Base-by-base conservation (phyloP, 1,140 invertebrate species). In the Chrysomallon squamiferum region DNA sequence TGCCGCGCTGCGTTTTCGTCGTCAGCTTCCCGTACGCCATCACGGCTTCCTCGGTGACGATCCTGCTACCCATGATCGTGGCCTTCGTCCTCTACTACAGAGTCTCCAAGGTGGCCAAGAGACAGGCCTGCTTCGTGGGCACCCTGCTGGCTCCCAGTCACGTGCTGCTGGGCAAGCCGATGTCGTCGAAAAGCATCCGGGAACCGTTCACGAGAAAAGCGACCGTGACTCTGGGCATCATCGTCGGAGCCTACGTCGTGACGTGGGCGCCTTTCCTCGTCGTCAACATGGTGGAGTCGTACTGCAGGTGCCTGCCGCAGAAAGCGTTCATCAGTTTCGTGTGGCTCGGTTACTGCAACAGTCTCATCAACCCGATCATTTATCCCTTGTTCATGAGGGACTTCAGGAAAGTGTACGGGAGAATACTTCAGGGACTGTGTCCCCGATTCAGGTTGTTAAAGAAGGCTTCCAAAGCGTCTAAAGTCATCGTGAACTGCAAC, bases 221-320 rank as follows among this genome's bases (percentile, higher is more conserved):
- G 15, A 80, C 81, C 6, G 62, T 80, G 32, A 82, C 80, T 9
- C 59, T 84, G 13, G 81, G 81, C 6, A 76, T 83, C 33, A 82
- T 86, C 59, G 81, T 86, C 1, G 86, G 83, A 27, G 97, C 94
- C 0, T 97, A 97, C 85, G 94, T 98, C 41, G 89, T 96, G 30
- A 97, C 95, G 81, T 97, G 95, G 95, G 92, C 97, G 54, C 97
- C 97, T 3, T 99, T 99, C 87, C 97, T 99, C 86, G 94, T 94
- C 83, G 92, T 97, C 52, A 99, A 99, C 83, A 96, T 98, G 47
- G 91, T 95, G 9, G 93, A 93, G 32, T 94, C 94, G 1, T 95
- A 95, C 79, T 98, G 95, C 87, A 95, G 62, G 22, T 79, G 77
- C 52, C 67, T 79, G 59, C 79, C 79, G 0, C 29, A 45, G 5